Base-by-base conservation (phyloP, 2,113 vertebrate genomes). In the Australoheros scitulus region DNA sequence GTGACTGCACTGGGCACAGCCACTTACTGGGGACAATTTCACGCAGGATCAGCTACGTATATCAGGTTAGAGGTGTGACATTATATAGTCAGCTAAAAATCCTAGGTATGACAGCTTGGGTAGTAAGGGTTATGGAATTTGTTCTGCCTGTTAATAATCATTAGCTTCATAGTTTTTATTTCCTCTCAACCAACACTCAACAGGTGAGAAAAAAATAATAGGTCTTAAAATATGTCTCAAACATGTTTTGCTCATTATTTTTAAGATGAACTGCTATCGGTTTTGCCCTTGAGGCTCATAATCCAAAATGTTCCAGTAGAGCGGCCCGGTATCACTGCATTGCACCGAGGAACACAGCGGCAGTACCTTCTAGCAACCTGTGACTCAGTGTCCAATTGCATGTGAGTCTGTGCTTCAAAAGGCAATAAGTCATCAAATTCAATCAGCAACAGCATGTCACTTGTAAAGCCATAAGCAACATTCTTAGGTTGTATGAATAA, bases 341-440 rank as follows among this genome's bases (percentile, higher is more conserved):
- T 50, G 15, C 47, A 63, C 36, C 36, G 57, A 79, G 75, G 50
- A 61, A 14, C 76, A 72, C 10, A n/a, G 32, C 6, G 11, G 34
- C 82, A 61, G 64, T 58, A 77, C 70, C 78, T 75, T 63, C 72
- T 38, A 36, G 50, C 58, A 79, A 41, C 41, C 81, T 22, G 7
- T 32, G 76, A 87, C 79, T 78, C 77, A n/a, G 47, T 74, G 68
- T 64, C 63, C 65, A 79, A 57, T 57, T 52, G 57, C 65, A 68
- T 1, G 14, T 59, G 86, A 58, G 43, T 72, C 20, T 2, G 9
- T 9, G 64, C 86, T 64, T 50, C 74, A 61, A 47, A 52, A 72
- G 57, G 76, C 87, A 84, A 77, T 61, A 78, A 70, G 78, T 92
- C 85, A 80, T 64, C 36, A 22, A 57, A 57, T 22, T 57, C 20